Percentiles rank a stretch among this genome's conserved stretches.
These are phyloP conservation scores for Prunella fulvescens DNA, from an alignment of 2,113 vertebrate species.

Conservation along the genomic window DNA sequence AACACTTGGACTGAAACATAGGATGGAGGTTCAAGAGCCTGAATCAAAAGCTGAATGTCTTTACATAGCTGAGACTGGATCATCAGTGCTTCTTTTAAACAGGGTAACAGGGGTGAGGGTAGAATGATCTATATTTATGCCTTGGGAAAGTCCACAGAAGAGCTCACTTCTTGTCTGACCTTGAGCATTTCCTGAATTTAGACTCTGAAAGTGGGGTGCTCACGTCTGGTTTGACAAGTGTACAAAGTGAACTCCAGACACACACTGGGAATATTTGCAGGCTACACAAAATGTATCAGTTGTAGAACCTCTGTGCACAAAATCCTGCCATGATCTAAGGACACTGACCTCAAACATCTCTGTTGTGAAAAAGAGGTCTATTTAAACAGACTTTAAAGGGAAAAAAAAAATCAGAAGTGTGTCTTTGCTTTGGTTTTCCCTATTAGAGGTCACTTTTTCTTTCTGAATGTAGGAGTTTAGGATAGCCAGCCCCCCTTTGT, in stretches of 20 bases:
- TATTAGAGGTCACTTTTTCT: background rate
- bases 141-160: background rate
- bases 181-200: background rate
- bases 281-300: background rate
- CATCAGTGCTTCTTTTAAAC: background rate
- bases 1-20: background rate
- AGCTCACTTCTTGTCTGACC: background rate
- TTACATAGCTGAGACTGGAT: background rate
- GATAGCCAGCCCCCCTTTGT: background rate
- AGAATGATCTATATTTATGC: background rate
- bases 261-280: background rate
- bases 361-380: background rate
- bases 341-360: background rate
- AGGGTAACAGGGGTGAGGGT: rapidly evolving
- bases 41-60: background rate
- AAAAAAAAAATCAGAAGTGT: background rate
- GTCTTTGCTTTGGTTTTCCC: background rate
- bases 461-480: background rate
- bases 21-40: background rate
- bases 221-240: background rate
- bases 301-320: background rate
- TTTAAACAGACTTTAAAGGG: background rate
- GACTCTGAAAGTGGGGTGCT: background rate
- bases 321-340: background rate
- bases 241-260: background rate